Evolutionary conservation across 2,888 invertebrate species (phyloP).

Genomic region (Chloroclystis v-ata): DNA sequence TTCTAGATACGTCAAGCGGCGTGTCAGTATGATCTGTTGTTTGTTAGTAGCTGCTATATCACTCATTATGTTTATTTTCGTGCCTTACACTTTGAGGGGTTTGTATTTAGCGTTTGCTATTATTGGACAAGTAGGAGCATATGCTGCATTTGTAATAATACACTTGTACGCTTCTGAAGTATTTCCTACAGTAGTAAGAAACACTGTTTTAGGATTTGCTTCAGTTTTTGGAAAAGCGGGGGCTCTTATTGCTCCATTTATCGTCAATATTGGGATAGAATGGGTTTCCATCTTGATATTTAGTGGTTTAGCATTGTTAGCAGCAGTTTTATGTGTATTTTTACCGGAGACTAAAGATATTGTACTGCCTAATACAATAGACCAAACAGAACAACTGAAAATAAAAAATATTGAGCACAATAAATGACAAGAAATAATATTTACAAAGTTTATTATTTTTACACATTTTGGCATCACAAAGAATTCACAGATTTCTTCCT

Average conservation of each 20-base stretch:
- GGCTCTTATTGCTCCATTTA: constrained; percentile 82
- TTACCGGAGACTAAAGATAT: constrained; percentile 64
- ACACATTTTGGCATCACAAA: constrained; percentile 1
- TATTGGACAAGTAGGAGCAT: constrained; percentile 85
- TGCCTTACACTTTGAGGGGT: constrained; percentile 42
- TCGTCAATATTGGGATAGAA: constrained; percentile 75
- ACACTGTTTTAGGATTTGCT: constrained; percentile 85
- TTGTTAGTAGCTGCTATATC: constrained; percentile 50
- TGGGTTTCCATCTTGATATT: constrained; percentile 63
- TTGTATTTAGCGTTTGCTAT: constrained; percentile 83
- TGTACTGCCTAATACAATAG: constrained; percentile 57
- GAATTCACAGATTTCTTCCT: not conserved
- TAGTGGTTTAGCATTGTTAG: constrained; percentile 50
- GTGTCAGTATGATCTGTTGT: constrained; percentile 46
- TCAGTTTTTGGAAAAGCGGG: constrained; percentile 83
- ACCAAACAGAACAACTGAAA: constrained; percentile 35
- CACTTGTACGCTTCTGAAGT: constrained; percentile 88
- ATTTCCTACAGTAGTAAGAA: constrained; percentile 88
- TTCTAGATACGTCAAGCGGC: constrained; percentile 52
- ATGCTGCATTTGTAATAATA: constrained; percentile 80
- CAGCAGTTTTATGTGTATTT: constrained; percentile 55
- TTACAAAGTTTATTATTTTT: too few relatives aligned
- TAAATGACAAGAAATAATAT: not conserved
- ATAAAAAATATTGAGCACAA: not conserved
- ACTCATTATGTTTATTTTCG: constrained; percentile 54